phyloP scores from a whole-genome alignment of 1,140 invertebrate species.

The Lepidurus apus region DNA sequence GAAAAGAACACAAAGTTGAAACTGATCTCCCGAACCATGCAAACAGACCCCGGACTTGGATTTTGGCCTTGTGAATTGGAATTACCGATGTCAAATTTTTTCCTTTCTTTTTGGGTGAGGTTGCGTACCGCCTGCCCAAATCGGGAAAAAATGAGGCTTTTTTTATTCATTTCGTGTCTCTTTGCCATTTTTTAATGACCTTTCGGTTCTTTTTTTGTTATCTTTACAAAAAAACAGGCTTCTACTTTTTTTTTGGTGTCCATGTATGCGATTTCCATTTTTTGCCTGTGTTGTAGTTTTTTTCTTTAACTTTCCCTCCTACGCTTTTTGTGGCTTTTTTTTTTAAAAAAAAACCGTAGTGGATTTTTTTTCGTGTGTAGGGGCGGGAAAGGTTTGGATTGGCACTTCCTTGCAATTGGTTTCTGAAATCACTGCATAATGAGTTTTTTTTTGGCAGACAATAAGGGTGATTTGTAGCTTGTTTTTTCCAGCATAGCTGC shows the following conservation, averaged over 20 bases:
- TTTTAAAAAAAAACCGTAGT: background rate
- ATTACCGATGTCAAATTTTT: constrained; percentile 10
- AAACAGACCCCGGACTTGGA: constrained; percentile 17
- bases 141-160: background rate
- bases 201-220: background rate
- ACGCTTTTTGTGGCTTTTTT: constrained; percentile 15
- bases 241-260: background rate
- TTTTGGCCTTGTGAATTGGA: constrained; percentile 21
- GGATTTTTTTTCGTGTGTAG: background rate
- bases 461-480: no score
- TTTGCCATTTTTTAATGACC: background rate
- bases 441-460: background rate
- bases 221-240: background rate
- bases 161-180: constrained; percentile 1
- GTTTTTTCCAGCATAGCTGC: no score
- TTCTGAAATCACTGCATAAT: constrained; percentile 19
- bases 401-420: constrained; percentile 21
- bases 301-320: background rate
- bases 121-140: constrained; percentile 1
- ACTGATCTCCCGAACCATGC: constrained; percentile 17
- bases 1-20: background rate
- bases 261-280: constrained; percentile 1
- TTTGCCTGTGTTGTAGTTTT: background rate
- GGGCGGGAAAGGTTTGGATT: constrained; percentile 13
- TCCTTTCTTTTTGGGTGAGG: background rate